Percentiles rank a stretch among this genome's conserved stretches.
These are phyloP conservation scores for Rhyacophila brunnea DNA, from an alignment of 1,140 invertebrate genomes.

Conservation along the genomic window DNA sequence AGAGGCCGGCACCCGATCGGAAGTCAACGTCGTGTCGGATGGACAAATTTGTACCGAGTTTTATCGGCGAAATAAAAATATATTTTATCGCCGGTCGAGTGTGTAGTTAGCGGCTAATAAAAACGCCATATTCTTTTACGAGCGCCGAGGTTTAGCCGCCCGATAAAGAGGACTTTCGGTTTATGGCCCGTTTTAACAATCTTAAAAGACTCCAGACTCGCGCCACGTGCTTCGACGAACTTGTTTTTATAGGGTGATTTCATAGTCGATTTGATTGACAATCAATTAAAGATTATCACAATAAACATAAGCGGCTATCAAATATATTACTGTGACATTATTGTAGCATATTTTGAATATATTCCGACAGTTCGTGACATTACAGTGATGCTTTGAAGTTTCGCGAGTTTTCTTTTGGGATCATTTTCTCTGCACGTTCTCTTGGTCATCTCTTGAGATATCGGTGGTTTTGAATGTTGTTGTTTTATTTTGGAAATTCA, in stretches of 20 bases:
- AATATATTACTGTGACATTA: too few relatives aligned
- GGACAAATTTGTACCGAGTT: slow-evolving; percentile 28
- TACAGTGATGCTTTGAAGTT: too few relatives aligned
- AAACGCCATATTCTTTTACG: slow-evolving; percentile 24
- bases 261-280: neutral
- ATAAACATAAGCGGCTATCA: too few relatives aligned
- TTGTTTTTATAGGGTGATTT: neutral
- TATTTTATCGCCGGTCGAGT: slow-evolving; percentile 23
- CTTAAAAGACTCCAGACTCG: slow-evolving; percentile 8
- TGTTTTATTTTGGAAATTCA: too few relatives aligned
- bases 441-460: too few relatives aligned
- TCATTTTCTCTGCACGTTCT: too few relatives aligned
- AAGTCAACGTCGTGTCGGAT: slow-evolving; percentile 15
- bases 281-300: too few relatives aligned
- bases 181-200: slow-evolving; percentile 17
- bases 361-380: too few relatives aligned
- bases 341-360: too few relatives aligned
- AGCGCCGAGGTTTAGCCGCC: slow-evolving; percentile 7
- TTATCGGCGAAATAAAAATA: slow-evolving; percentile 16
- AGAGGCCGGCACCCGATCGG: too few relatives aligned
- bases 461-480: too few relatives aligned
- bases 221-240: slow-evolving; percentile 8
- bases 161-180: slow-evolving; percentile 10
- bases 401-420: too few relatives aligned
- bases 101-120: slow-evolving; percentile 21